Evolutionary conservation across 2,113 vertebrate species (phyloP).

Genomic region (Argyrosomus japonicus): DNA sequence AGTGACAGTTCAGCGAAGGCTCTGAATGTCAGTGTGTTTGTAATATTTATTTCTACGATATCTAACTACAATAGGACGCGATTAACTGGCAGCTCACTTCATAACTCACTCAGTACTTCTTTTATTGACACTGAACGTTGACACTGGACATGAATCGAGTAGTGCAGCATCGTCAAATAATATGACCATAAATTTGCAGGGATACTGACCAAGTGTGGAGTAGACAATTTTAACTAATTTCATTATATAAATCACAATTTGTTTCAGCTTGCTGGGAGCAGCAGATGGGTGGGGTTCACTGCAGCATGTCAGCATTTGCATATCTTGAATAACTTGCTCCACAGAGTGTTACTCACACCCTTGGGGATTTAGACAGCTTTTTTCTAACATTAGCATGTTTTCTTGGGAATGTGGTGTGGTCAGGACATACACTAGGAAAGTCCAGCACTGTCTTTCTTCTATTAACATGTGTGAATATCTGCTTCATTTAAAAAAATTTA

Average conservation of each 20-base stretch:
- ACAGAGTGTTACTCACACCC: neutral
- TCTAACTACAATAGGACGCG: neutral
- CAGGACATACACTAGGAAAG: neutral
- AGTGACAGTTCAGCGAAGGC: too few relatives aligned
- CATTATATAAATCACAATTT: too few relatives aligned
- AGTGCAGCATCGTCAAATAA: neutral
- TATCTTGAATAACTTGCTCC: constrained; percentile 8
- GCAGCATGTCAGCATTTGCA: constrained; percentile 10
- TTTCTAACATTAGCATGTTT: neutral
- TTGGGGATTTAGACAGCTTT: neutral
- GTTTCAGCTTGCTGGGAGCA: neutral
- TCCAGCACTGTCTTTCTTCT: too few relatives aligned
- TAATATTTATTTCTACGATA: too few relatives aligned
- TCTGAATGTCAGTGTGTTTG: too few relatives aligned
- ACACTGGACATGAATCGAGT: neutral
- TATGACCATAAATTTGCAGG: neutral
- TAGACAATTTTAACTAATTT: neutral
- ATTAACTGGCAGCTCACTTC: neutral
- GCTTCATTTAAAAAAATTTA: neutral
- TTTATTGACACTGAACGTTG: neutral
- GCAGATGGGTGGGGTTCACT: neutral
- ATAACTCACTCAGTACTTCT: neutral
- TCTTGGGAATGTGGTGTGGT: neutral
- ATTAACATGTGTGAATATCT: neutral
- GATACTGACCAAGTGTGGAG: neutral